phyloP scores from a whole-genome alignment of 2,797 vertebrate species.

The Scolopax bukidnonensis region DNA sequence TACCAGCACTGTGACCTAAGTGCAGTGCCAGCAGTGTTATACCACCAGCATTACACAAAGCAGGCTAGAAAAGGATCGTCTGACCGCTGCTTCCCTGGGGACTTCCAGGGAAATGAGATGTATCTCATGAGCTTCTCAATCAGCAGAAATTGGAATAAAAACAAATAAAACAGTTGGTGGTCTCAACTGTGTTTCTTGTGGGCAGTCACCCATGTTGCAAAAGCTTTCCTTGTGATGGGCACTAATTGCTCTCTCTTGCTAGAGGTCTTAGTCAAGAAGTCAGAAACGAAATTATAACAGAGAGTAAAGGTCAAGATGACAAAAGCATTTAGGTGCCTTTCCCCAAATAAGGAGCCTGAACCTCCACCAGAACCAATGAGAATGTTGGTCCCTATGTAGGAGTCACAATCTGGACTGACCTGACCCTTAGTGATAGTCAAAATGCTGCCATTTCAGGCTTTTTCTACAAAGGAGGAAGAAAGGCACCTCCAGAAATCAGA shows the following conservation, averaged over 20 bases:
- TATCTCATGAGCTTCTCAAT: constrained; percentile 46
- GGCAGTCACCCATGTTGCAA: constrained; percentile 42
- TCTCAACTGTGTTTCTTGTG: constrained; percentile 25
- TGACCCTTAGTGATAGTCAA: not conserved
- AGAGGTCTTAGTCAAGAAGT: not conserved
- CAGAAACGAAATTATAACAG: not conserved
- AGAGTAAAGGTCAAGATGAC: not conserved
- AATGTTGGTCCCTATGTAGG: fast-evolving
- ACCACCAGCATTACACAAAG: not conserved
- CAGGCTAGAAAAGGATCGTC: not conserved
- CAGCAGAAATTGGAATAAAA: constrained; percentile 58
- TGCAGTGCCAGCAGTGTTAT: not conserved
- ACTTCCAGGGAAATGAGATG: constrained; percentile 8
- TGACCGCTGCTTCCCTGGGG: not conserved
- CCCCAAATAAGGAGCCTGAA: not conserved
- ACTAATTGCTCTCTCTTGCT: constrained; percentile 5
- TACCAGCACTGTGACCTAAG: not conserved
- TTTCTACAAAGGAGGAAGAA: not conserved
- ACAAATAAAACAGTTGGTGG: constrained; percentile 56
- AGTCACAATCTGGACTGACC: not conserved
- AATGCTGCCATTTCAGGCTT: not conserved
- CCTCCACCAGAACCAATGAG: not conserved
- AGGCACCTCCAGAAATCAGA: not conserved
- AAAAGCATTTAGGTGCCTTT: not conserved
- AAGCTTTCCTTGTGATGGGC: constrained; percentile 23